Percentiles rank a stretch among this genome's conserved stretches.
Evolutionary conservation across 2,797 vertebrate genomes (phyloP).

Genomic region (Poeciliopsis presidionis): DNA sequence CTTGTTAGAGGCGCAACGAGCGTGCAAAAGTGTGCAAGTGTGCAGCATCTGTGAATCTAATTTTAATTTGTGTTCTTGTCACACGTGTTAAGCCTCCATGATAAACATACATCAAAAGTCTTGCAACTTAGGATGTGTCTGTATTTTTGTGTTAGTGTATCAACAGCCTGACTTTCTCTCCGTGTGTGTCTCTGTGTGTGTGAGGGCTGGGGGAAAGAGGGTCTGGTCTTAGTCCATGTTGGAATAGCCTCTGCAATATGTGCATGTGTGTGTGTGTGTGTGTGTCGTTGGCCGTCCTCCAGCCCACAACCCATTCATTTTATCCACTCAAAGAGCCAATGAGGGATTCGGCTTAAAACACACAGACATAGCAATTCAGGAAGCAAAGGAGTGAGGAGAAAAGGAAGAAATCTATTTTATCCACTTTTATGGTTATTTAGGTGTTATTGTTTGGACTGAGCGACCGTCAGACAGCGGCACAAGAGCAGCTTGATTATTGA

Average conservation of each 20-base stretch:
- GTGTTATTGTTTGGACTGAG: conserved; percentile 20
- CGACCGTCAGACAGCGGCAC: conserved; percentile 17
- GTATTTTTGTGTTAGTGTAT: conserved; percentile 31
- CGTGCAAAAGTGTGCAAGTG: conserved; percentile 3
- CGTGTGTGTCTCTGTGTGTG: conserved; percentile 4
- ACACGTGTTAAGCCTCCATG: conserved; percentile 12
- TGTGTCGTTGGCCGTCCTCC: conserved; percentile 32
- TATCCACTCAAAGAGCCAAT: conserved; percentile 31
- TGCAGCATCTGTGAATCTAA: conserved; percentile 23
- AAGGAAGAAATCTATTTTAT: conserved; percentile 15
- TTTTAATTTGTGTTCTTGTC: conserved; percentile 37
- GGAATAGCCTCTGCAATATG: conserved; percentile 35
- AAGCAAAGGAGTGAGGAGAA: conserved; percentile 15
- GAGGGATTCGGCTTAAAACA: conserved; percentile 42
- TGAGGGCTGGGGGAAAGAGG: not conserved
- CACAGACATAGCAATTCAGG: conserved; percentile 27
- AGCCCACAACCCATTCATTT: conserved; percentile 45
- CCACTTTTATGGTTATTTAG: conserved; percentile 25
- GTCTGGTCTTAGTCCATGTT: conserved; percentile 38
- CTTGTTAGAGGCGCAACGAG: conserved; percentile 55
- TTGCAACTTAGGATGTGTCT: conserved; percentile 16
- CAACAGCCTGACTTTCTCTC: conserved; percentile 8
- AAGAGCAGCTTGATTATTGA: conserved; percentile 44
- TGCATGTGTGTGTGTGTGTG: conserved; percentile 20
- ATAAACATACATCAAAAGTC: conserved; percentile 23